These are phyloP conservation scores for Tethya wilhelma DNA, from an alignment of 37 sponge, comb jelly and placozoan genomes.

Conservation along the genomic window DNA sequence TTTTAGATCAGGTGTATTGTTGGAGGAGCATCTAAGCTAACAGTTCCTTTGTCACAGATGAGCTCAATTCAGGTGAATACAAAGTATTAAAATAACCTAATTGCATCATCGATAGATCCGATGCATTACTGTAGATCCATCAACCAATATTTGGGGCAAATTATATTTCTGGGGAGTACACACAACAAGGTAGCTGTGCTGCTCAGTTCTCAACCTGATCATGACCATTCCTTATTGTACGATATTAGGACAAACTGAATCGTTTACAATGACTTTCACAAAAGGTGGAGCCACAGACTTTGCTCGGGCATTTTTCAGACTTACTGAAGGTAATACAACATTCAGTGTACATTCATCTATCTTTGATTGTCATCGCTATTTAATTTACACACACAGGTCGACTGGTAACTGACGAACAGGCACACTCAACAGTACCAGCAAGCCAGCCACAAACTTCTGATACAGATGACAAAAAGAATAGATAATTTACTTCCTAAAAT, in stretches of 20 bases:
- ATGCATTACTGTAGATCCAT: conserved; percentile 39
- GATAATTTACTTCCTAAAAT: background rate
- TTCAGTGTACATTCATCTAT: background rate
- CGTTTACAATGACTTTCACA: conserved; percentile 44
- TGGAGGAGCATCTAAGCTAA: conserved; percentile 1
- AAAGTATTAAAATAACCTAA: background rate
- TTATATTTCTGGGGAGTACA: conserved; percentile 53
- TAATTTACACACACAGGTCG: background rate
- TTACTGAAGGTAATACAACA: conserved; percentile 59
- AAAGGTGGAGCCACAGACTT: conserved; percentile 71
- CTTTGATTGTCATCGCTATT: no score
- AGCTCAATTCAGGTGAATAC: conserved; percentile 53
- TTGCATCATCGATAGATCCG: background rate
- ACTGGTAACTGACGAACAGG: conserved; percentile 11
- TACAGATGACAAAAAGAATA: conserved; percentile 15
- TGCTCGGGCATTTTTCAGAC: conserved; percentile 57
- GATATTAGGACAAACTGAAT: background rate
- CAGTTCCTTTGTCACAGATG: conserved; percentile 27
- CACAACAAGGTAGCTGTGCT: conserved; percentile 20
- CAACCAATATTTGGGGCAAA: conserved; percentile 76
- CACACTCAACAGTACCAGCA: no score
- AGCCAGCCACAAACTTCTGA: background rate
- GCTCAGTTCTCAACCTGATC: background rate
- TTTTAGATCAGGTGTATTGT: conserved; percentile 13
- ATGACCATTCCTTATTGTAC: background rate